Evolutionary conservation across 2,113 vertebrate species (phyloP), one percentile per base, ranked within the genome.

Genomic region (Gasterosteus nipponicus): DNA sequence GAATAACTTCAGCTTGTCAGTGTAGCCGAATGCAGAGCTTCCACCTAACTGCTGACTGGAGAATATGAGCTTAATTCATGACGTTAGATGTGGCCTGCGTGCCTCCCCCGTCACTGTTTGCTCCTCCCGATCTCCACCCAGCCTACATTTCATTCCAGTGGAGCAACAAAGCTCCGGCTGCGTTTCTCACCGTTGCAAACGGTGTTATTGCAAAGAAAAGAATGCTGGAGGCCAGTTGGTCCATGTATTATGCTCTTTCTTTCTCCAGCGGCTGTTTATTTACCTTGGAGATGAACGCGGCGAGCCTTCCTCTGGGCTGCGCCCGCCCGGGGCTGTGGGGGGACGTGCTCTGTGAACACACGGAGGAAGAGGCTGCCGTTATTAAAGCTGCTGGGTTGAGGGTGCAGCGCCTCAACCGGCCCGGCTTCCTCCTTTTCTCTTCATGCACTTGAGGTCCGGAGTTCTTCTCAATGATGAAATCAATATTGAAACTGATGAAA

Each of bases 21-120:
- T 84, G n/a, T 51, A 18, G 33, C 66, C 86, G 66, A 85, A 88
- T 38, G 44, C 38, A 87, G 82, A 79, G 78, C 65, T 77, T 76
- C 86, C 31, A 1, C 22, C 49, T 46, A 39, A 66, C 76, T 82
- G 86, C 81, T 78, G 82, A 89, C 67, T 33, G 51, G 88, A 62
- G 81, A 87, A 79, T 81, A 64, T 73, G 65, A 86, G 76, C 84
- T 82, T 89, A 85, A 89, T 90, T 91, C 87, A 86, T 82, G 86
- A 87, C 85, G 84, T 85, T 89, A 75, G 71, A 90, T 86, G 38
- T 88, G 82, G 69, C 80, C 29, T 22, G 49, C 60, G 62, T 63
- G 18, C 47, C 69, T 76, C 41, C 57, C 56, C 4, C 69, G 22
- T 80, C 70, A 10, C 51, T 75, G 53, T 3, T 1, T 61, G 71